Evolutionary conservation across 2,113 vertebrate genomes (phyloP), one percentile per base, ranked within the genome.

Genomic region (Cyprinus carpio): DNA sequence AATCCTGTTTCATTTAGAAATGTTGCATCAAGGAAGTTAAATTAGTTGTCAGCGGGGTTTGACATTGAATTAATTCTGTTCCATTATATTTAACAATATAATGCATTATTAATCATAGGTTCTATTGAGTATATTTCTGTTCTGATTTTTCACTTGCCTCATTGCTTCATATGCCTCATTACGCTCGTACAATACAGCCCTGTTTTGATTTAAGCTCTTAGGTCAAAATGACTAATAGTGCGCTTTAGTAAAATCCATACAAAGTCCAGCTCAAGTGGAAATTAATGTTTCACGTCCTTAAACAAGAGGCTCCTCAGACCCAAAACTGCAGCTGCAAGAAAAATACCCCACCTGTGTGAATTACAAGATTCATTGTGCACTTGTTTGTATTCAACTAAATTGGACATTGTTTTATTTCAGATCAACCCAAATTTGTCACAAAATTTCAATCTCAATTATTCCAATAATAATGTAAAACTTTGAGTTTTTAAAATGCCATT

Each of bases 101-200:
- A 7, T 7, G 34, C 18, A 0, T 15, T 23, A 34, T 71, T 49
- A 54, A 67, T 54, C 43, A 64, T 18, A 78, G 20, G 29, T 29
- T 27, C 46, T 34, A 15, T 31, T 72, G 29, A 78, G 20, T 69
- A 51, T 15, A 46, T 80, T 8, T 64, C 58, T 84, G n/a, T 34
- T 84, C 60, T 34, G 58, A 37, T 37, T 78, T 34, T 49, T 71
- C 9, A 54, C 23, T 40, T 56, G 58, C 78, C 37, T 43, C 58
- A 80, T 64, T 80, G 77, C 9, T 64, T 62, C 34, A 64, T 78
- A 40, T 37, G 60, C 71, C 69, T 62, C 34, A 83, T 75, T 83
- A 60, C 12, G 7, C 15, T 75, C 67, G 15, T 51, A 80, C 13
- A 77, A n/a, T 77, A 51, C 83, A 84, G 43, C 49, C 27, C 29